Evolutionary conservation across 1,140 invertebrate species (phyloP).

Genomic region (silkworm (Bombyx mori)): ASM3026992v2 NC_085117.1:2723501-2724000

Average conservation of each 20-base stretch:
- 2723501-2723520: constrained; percentile 32
- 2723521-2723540: constrained; percentile 37
- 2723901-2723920: too few relatives aligned
- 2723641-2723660: constrained; percentile 41
- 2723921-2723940: not conserved
- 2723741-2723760: constrained; percentile 32
- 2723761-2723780: constrained; percentile 34
- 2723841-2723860: constrained; percentile 43
- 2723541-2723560: constrained; percentile 25
- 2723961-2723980: too few relatives aligned
- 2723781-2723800: constrained; percentile 41
- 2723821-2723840: constrained; percentile 46
- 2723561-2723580: constrained; percentile 25
- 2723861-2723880: constrained; percentile 42
- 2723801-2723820: constrained; percentile 40
- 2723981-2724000: too few relatives aligned
- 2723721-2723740: constrained; percentile 39
- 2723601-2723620: constrained; percentile 48
- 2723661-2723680: constrained; percentile 52
- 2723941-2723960: not conserved
- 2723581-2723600: constrained; percentile 41
- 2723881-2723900: constrained; percentile 21
- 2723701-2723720: constrained; percentile 48
- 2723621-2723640: constrained; percentile 51
- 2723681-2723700: constrained; percentile 46